phyloP scores from a whole-genome alignment of 2,797 vertebrate genomes.

The Xerus rutilus region DNA sequence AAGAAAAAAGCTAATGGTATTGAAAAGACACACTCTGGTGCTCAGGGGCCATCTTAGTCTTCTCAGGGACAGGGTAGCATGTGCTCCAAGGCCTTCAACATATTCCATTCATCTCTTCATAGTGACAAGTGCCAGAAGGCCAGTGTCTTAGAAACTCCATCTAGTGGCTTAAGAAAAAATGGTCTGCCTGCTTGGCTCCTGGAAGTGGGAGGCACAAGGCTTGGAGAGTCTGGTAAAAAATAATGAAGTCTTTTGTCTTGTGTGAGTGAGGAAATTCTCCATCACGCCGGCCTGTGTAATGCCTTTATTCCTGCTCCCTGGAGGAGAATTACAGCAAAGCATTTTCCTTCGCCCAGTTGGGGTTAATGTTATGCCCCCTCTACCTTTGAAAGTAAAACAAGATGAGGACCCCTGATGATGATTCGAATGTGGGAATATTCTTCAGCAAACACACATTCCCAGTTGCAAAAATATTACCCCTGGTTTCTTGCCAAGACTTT shows the following conservation, averaged over 20 bases:
- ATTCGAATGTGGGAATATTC: conserved; percentile 84
- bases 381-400: conserved; percentile 85
- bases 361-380: conserved; percentile 80
- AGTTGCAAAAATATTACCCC: conserved; percentile 85
- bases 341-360: conserved; percentile 80
- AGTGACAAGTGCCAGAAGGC: background rate
- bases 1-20: background rate
- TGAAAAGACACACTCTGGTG: background rate
- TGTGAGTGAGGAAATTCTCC: conserved; percentile 79
- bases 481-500: conserved; percentile 83
- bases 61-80: background rate
- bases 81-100: background rate
- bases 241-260: conserved; percentile 83
- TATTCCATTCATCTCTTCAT: background rate
- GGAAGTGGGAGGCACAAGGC: conserved; percentile 43
- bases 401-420: conserved; percentile 82
- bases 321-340: conserved; percentile 75
- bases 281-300: conserved; percentile 78
- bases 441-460: conserved; percentile 82
- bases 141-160: conserved; percentile 58
- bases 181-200: conserved; percentile 34
- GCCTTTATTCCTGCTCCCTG: conserved; percentile 77
- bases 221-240: conserved; percentile 77
- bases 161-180: conserved; percentile 30
- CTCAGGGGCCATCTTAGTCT: background rate